Percentiles rank a stretch among this genome's conserved stretches.
phyloP scores from a whole-genome alignment of 2,797 vertebrate genomes.

The Crypturellus tataupa region DNA sequence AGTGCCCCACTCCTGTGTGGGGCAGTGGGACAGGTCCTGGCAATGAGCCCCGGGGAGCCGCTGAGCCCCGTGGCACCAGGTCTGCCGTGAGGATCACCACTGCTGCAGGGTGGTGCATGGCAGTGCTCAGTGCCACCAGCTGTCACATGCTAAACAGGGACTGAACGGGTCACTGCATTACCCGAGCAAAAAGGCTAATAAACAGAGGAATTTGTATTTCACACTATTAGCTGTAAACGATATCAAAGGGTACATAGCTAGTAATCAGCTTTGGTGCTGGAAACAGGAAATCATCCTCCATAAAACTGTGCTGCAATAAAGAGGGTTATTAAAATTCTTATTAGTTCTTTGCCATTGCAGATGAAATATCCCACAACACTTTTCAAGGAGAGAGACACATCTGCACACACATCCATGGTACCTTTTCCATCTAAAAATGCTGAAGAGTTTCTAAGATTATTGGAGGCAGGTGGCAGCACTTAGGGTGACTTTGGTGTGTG shows the following conservation, averaged over 20 bases:
- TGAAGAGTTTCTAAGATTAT: neutral
- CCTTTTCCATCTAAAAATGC: neutral
- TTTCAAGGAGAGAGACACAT: neutral
- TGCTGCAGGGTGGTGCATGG: neutral
- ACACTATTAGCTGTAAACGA: neutral
- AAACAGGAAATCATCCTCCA: neutral
- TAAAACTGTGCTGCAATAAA: neutral
- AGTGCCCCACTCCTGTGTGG: neutral
- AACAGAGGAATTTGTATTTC: neutral
- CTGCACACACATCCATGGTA: neutral
- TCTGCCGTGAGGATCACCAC: no score
- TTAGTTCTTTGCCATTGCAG: neutral
- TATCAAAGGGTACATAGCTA: neutral
- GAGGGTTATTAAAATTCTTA: neutral
- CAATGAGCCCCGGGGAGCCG: neutral
- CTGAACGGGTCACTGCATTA: neutral
- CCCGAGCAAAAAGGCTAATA: neutral
- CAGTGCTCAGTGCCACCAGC: neutral
- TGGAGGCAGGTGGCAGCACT: neutral
- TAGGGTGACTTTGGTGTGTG: no score
- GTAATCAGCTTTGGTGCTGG: neutral
- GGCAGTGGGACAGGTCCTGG: neutral
- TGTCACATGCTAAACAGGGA: neutral
- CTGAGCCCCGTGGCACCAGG: neutral
- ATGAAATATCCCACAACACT: neutral